phyloP scores from a whole-genome alignment of 2,888 invertebrate genomes.

The Conops quadrifasciatus region DNA sequence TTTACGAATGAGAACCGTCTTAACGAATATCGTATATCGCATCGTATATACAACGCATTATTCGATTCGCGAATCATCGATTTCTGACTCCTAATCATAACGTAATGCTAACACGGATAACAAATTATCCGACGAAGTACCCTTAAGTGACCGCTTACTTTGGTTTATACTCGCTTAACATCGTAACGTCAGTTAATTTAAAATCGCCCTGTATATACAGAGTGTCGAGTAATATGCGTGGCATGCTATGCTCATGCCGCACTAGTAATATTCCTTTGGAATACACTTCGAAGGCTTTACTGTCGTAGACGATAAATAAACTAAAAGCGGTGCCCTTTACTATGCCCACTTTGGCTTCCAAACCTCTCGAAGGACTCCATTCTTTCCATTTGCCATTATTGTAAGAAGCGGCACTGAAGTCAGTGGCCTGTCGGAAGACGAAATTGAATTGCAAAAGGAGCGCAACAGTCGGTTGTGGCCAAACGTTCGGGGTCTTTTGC shows the following conservation, averaged over 20 bases:
- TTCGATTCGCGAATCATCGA: too few species aligned
- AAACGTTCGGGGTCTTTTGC: constrained; percentile 71
- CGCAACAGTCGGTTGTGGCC: constrained; percentile 76
- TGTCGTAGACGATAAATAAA: constrained; percentile 53
- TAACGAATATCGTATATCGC: too few species aligned
- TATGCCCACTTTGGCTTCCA: constrained; percentile 56
- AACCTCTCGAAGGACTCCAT: constrained; percentile 53
- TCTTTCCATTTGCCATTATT: constrained; percentile 63
- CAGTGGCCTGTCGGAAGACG: too few species aligned
- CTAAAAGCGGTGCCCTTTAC: constrained; percentile 59
- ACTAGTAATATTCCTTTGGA: constrained; percentile 71
- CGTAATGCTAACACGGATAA: too few species aligned
- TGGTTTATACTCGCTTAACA: constrained; percentile 24
- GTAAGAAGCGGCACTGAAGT: constrained; percentile 76
- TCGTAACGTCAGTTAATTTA: constrained; percentile 64
- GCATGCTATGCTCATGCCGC: constrained; percentile 69
- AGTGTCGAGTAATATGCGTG: constrained; percentile 70
- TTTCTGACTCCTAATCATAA: too few species aligned
- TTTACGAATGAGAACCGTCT: too few species aligned
- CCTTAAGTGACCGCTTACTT: neutral
- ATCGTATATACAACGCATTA: too few species aligned
- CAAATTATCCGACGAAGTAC: too few species aligned
- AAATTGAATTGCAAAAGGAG: constrained; percentile 82
- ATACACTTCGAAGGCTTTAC: constrained; percentile 55
- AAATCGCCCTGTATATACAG: constrained; percentile 77